Percentiles rank a stretch among this genome's conserved stretches.
Conservation (phyloP, 2,888 invertebrate species). For the Parthenolecanium corni region DNA sequence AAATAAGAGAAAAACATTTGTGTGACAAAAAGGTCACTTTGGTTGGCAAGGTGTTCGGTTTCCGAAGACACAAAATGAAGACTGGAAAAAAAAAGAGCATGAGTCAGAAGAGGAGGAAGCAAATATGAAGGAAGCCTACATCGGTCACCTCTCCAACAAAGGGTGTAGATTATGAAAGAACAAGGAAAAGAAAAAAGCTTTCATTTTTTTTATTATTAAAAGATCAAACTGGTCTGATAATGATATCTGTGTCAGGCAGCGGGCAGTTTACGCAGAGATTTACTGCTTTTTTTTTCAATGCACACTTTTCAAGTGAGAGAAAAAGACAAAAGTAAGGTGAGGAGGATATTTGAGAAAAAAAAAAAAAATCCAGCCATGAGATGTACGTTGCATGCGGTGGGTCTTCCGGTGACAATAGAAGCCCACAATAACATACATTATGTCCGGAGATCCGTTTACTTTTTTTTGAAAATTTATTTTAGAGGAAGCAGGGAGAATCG, state of each 20-base stretch:
- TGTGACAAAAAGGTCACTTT: no score
- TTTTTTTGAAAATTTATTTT: background rate
- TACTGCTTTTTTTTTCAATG: conserved; percentile 1
- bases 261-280: conserved; percentile 12
- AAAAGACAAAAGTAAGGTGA: no score
- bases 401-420: conserved; percentile 9
- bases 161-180: background rate
- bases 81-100: background rate
- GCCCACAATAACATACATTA: background rate
- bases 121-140: background rate
- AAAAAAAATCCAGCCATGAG: no score
- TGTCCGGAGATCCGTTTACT: conserved; percentile 10
- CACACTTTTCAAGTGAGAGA: background rate
- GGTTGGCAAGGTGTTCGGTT: conserved; percentile 13
- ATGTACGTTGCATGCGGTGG: conserved; percentile 1
- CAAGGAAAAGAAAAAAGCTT: background rate
- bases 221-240: conserved; percentile 15
- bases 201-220: conserved; percentile 12
- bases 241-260: conserved; percentile 22
- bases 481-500: background rate
- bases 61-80: background rate
- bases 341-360: no score
- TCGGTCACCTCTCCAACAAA: background rate
- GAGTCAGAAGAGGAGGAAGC: background rate
- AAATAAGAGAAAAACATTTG: background rate